Percentiles rank a stretch among this genome's conserved stretches.
These are phyloP conservation scores for Oplegnathus fasciatus DNA, from an alignment of 2,113 vertebrate genomes.

Conservation along the genomic window DNA sequence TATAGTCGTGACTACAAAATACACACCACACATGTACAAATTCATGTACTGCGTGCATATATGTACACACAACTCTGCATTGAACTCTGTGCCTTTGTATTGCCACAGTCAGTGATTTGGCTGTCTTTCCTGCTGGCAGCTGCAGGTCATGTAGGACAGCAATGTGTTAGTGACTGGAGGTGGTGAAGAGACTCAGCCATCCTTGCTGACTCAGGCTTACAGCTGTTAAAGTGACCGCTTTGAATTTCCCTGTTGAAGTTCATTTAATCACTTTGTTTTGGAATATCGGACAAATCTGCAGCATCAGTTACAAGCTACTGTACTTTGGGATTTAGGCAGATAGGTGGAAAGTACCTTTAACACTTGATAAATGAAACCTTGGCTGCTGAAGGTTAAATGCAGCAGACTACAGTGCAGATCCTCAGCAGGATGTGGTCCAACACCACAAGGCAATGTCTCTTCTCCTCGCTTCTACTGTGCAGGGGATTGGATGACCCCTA, in stretches of 20 bases:
- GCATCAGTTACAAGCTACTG: background rate
- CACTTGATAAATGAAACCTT: constrained; percentile 21
- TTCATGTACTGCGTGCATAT: no score
- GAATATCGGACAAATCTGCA: background rate
- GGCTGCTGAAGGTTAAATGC: background rate
- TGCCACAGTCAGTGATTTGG: background rate
- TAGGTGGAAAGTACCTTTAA: constrained; percentile 25
- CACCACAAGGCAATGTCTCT: background rate
- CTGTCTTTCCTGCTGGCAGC: background rate
- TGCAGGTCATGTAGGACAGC: background rate
- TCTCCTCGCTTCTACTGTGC: constrained; percentile 16
- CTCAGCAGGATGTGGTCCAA: background rate
- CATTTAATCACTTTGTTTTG: background rate
- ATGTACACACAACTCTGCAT: background rate
- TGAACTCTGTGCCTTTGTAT: background rate
- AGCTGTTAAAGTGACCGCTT: background rate
- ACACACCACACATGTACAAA: background rate
- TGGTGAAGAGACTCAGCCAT: background rate
- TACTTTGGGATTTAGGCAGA: background rate
- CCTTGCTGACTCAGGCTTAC: background rate
- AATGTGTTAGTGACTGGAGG: background rate
- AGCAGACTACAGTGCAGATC: constrained; percentile 27
- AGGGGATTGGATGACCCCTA: constrained; percentile 71
- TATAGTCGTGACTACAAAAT: background rate
- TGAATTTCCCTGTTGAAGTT: background rate